phyloP scores from a whole-genome alignment of 1,140 invertebrate genomes.

The Hirudo medicinalis region DNA sequence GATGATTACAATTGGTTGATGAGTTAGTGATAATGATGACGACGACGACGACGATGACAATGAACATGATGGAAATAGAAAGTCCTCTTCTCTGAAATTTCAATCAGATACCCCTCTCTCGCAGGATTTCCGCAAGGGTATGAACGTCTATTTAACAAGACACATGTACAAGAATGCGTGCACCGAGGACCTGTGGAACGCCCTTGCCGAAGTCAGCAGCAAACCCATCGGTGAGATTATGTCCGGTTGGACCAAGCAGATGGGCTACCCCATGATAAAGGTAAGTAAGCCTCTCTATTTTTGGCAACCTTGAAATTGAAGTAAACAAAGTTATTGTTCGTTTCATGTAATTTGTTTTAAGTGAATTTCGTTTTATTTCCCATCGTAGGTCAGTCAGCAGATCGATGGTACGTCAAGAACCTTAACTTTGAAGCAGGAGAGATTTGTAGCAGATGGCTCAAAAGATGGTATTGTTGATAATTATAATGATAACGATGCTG shows the following conservation, averaged over 20 bases:
- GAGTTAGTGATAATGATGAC: too few relatives aligned
- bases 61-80: too few relatives aligned
- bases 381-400: slow-evolving; percentile 30
- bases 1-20: too few relatives aligned
- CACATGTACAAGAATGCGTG: slow-evolving; percentile 80
- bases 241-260: slow-evolving; percentile 85
- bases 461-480: slow-evolving; percentile 22
- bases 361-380: not conserved
- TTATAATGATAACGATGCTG: too few relatives aligned
- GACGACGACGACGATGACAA: too few relatives aligned
- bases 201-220: slow-evolving; percentile 71
- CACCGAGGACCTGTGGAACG: slow-evolving; percentile 85
- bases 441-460: slow-evolving; percentile 64
- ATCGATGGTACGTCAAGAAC: slow-evolving; percentile 47
- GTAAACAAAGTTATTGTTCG: not conserved
- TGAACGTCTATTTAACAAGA: slow-evolving; percentile 76
- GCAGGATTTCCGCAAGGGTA: slow-evolving; percentile 77
- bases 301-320: not conserved
- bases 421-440: slow-evolving; percentile 62
- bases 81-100: too few relatives aligned
- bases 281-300: slow-evolving; percentile 22
- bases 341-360: too few relatives aligned
- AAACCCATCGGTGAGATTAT: slow-evolving; percentile 83
- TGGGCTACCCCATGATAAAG: slow-evolving; percentile 55
- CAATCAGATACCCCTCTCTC: not conserved